phyloP scores from a whole-genome alignment of 2,797 vertebrate genomes.

The Tachyglossus aculeatus region DNA sequence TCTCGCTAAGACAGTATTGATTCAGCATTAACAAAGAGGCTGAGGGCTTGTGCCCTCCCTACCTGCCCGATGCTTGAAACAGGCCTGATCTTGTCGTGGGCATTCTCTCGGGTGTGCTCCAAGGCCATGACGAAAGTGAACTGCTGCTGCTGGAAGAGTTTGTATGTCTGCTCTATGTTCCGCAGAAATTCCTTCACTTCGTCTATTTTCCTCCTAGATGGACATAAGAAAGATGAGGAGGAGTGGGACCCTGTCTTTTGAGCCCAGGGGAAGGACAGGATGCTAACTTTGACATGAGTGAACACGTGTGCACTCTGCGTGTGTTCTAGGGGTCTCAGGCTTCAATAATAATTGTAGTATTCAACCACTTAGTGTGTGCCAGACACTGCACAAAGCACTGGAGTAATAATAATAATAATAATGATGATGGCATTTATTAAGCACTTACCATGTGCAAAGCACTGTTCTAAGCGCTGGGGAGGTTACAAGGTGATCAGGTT shows the following conservation, averaged over 20 bases:
- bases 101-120: conserved; percentile 72
- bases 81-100: conserved; percentile 68
- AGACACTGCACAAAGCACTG: too few relatives aligned
- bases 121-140: conserved; percentile 76
- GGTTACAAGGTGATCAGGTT: too few relatives aligned
- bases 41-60: too few relatives aligned
- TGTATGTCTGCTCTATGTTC: conserved; percentile 68
- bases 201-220: conserved; percentile 62
- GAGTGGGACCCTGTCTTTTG: background rate
- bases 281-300: fast-evolving
- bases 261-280: too few relatives aligned
- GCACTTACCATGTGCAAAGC: too few relatives aligned
- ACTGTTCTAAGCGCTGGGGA: too few relatives aligned
- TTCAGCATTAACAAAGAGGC: background rate
- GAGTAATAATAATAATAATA: too few relatives aligned
- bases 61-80: conserved; percentile 79
- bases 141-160: conserved; percentile 81
- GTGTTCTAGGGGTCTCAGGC: too few relatives aligned
- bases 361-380: too few relatives aligned
- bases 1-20: background rate
- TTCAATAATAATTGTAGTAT: too few relatives aligned
- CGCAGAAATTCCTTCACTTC: conserved; percentile 70
- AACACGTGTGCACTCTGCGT: too few relatives aligned
- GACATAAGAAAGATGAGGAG: background rate
- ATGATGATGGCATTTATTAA: too few relatives aligned